Conservation (phyloP, 1,140 invertebrate genomes). For the Macrotrachela quadricornifera region DNA sequence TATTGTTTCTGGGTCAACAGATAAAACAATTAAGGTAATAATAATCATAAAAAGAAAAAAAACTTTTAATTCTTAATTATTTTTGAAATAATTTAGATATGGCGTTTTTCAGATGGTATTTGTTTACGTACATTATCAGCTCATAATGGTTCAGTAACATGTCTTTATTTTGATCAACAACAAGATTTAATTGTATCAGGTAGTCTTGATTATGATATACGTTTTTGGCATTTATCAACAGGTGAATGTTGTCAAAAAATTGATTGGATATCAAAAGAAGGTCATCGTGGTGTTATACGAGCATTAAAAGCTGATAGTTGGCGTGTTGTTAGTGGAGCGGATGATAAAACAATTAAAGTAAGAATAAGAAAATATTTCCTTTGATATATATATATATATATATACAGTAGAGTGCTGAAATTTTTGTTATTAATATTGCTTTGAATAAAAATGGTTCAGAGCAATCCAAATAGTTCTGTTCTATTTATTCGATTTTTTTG, state of each 20-base stretch:
- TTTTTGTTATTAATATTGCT: no score
- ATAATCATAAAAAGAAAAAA: neutral
- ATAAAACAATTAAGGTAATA: slow-evolving; percentile 35
- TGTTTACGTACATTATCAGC: slow-evolving; percentile 30
- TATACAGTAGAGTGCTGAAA: no score
- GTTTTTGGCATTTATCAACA: slow-evolving; percentile 32
- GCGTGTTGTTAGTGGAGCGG: slow-evolving; percentile 35
- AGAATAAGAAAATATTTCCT: no score
- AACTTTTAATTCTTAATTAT: neutral
- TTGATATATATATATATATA: no score
- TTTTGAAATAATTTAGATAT: neutral
- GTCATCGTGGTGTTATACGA: slow-evolving; percentile 34
- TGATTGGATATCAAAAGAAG: slow-evolving; percentile 37
- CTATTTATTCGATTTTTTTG: no score
- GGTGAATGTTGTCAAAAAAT: slow-evolving; percentile 34
- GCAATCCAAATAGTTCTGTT: no score
- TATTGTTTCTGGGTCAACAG: slow-evolving; percentile 37
- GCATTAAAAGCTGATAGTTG: slow-evolving; percentile 29
- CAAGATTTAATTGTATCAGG: slow-evolving; percentile 28
- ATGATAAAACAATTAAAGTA: slow-evolving; percentile 38
- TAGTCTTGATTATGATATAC: slow-evolving; percentile 34
- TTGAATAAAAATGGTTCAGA: no score
- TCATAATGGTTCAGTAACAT: slow-evolving; percentile 35
- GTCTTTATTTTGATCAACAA: slow-evolving; percentile 32
- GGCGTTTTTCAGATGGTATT: slow-evolving; percentile 16